Percentiles rank a stretch among this genome's conserved stretches.
Evolutionary conservation across 2,797 vertebrate genomes (phyloP).

Genomic region (Danio aesculapii): DNA sequence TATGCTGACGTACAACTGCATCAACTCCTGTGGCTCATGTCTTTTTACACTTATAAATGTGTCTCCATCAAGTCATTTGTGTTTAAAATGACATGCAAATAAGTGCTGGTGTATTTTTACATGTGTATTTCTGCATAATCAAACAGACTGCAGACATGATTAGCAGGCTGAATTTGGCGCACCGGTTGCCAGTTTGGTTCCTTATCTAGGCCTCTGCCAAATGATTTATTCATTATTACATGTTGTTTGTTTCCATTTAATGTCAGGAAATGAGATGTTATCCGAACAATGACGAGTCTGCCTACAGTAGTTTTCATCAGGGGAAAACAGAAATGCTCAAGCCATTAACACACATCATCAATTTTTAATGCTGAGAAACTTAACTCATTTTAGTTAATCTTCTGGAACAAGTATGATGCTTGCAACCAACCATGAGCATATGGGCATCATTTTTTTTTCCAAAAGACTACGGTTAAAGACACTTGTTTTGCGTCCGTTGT

Average conservation of each 20-base stretch:
- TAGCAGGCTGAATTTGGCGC: background rate
- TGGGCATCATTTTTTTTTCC: background rate
- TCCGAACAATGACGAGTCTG: background rate
- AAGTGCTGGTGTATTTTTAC: background rate
- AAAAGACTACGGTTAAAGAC: background rate
- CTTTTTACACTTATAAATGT: no score
- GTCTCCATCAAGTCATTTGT: background rate
- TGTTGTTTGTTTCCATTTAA: slow-evolving; percentile 21
- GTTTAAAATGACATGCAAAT: background rate
- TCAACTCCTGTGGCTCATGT: background rate
- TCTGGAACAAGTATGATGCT: background rate
- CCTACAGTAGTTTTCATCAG: background rate
- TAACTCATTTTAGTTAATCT: slow-evolving; percentile 8
- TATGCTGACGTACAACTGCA: background rate
- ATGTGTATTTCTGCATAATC: no score
- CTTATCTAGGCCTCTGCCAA: background rate
- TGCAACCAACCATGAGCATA: background rate
- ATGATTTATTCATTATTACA: slow-evolving; percentile 1
- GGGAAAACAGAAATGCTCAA: background rate
- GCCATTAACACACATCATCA: background rate
- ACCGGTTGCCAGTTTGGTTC: background rate
- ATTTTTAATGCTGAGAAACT: background rate
- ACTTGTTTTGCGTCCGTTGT: background rate
- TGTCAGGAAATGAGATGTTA: background rate
- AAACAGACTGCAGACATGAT: background rate